Base-by-base conservation (phyloP, 2,797 vertebrate species). In the Numenius phaeopus region DNA sequence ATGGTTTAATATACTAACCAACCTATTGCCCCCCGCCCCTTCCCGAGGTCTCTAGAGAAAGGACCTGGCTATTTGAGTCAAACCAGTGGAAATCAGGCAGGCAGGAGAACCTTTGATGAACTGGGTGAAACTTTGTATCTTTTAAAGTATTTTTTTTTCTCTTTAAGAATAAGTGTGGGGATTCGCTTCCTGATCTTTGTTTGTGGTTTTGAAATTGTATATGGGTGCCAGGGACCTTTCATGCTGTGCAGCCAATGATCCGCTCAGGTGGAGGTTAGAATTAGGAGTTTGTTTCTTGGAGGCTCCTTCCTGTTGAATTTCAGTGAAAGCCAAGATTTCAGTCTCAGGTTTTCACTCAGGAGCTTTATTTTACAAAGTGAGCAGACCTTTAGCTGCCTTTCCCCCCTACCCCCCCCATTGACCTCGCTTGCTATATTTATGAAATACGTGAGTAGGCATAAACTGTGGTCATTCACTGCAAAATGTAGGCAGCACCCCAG, bases 11-110 rank as follows among this genome's bases (percentile, higher is more conserved):
- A 8, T 18, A 27, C 27, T 14, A 9, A 75, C 16, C 17, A 58
- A 55, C 14, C 55, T 20, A 3, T 37, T 44, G 9, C 17, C 17
- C 15, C 2, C 1, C 1, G 10, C 0, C 3, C 15, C 9, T 47
- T 3, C 17, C 30, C 0, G 5, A 27, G 30, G 19, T 46, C 10
- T 26, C 15, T 16, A 9, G 29, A 16, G 15, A 20, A 17, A 55
- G 19, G 78, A 5, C 49, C 18, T 20, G 29, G 20, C 34, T 70
- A 2, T 52, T 72, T 49, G 5, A 29, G 37, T 65, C 37, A 49
- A 49, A 8, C 4, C 15, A 18, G 4, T 22, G 22, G 27, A 54
- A 69, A 27, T 78, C 1, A 37, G 49, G 26, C 18, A 81, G 7
- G 3, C 11, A 42, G 22, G 58, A 62, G 24, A 66, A 54, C 5